A percentile compares a stretch with the other conserved stretches of the same genome.
Evolutionary conservation across 2,797 vertebrate genomes (phyloP).

Genomic region (Coluber constrictor): DNA sequence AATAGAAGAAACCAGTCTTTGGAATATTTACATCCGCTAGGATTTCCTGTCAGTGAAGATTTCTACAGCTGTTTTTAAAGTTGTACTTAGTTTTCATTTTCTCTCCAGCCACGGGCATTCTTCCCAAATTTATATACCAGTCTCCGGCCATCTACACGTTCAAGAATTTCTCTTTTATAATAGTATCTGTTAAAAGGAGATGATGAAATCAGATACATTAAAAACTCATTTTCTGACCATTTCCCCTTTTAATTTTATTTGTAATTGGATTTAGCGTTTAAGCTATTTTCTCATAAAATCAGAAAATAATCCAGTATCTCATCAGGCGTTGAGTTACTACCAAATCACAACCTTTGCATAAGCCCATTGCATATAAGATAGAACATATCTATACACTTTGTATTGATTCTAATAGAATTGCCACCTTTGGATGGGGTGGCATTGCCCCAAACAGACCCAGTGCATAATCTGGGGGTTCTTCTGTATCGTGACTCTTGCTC

Average conservation of each 20-base stretch:
- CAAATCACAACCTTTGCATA: background rate
- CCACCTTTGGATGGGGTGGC: background rate
- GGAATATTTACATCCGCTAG: conserved; percentile 66
- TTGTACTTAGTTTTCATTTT: conserved; percentile 83
- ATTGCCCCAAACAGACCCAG: background rate
- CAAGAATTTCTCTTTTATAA: conserved; percentile 96
- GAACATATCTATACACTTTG: background rate
- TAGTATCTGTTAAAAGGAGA: conserved; percentile 85
- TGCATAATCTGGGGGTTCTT: no score
- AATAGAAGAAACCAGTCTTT: conserved; percentile 79
- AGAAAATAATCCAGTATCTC: background rate
- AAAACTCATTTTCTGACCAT: background rate
- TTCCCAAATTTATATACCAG: conserved; percentile 98
- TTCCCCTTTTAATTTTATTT: background rate
- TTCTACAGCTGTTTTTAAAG: background rate
- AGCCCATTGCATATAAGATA: background rate
- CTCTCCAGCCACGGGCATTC: conserved; percentile 93
- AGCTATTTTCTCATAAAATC: background rate
- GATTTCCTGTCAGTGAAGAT: conserved; percentile 27
- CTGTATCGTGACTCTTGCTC: background rate
- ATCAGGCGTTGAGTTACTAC: background rate
- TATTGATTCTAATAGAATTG: background rate
- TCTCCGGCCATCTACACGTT: conserved; percentile 93
- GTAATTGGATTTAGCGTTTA: background rate
- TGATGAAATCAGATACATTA: background rate